phyloP scores from a whole-genome alignment of 1,140 invertebrate species.

The Antheraea mylitta region DNA sequence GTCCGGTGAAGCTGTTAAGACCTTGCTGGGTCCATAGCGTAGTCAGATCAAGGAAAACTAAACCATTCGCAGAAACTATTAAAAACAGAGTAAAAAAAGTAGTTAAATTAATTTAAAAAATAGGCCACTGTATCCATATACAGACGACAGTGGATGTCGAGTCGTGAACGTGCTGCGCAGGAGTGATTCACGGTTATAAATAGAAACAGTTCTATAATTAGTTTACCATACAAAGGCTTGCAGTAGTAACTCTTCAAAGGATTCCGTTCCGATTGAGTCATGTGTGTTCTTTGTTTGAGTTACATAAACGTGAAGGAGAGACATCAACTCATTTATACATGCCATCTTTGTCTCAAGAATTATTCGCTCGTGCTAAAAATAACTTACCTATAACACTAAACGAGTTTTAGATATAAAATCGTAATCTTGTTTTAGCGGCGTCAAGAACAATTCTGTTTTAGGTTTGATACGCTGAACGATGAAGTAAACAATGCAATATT shows the following conservation, averaged over 20 bases:
- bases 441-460: no score
- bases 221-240: constrained; percentile 39
- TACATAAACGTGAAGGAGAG: not conserved
- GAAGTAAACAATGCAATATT: no score
- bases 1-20: no score
- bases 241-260: constrained; percentile 22
- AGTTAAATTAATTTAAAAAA: constrained; percentile 20
- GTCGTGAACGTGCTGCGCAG: constrained; percentile 39
- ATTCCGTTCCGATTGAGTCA: constrained; percentile 48
- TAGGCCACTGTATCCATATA: constrained; percentile 23
- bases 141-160: constrained; percentile 37
- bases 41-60: no score
- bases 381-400: no score
- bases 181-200: constrained; percentile 58
- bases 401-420: no score
- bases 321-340: not conserved
- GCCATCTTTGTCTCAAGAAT: not conserved
- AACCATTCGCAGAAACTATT: not conserved
- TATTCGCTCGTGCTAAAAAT: no score
- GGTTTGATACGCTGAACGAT: no score
- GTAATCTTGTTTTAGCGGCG: no score
- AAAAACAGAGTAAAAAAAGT: not conserved
- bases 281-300: constrained; percentile 10
- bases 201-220: constrained; percentile 50
- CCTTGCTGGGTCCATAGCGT: no score